Evolutionary conservation across 2,113 vertebrate genomes (phyloP).

Genomic region (Patagioenas fasciata): DNA sequence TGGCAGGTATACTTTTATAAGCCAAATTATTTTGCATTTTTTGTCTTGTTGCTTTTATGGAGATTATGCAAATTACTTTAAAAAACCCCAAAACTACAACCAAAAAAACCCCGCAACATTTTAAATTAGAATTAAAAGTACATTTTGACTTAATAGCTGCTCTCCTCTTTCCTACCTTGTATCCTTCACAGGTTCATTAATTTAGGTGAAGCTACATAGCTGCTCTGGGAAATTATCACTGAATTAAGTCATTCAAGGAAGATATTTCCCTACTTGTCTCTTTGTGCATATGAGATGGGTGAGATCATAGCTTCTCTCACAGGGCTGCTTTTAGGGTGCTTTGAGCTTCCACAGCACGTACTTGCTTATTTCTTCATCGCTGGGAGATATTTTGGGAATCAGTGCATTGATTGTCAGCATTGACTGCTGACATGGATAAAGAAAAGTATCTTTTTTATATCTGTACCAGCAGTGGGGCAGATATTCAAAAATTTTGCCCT

Average conservation of each 20-base stretch:
- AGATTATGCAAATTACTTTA: background rate
- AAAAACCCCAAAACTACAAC: no score
- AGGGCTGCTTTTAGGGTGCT: background rate
- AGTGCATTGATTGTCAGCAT: background rate
- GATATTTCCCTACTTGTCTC: background rate
- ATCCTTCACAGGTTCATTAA: background rate
- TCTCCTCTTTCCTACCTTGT: background rate
- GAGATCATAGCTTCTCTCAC: background rate
- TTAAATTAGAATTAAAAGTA: background rate
- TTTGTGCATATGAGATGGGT: background rate
- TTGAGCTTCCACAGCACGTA: background rate
- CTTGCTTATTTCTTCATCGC: background rate
- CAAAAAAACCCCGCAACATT: background rate
- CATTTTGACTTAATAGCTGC: background rate
- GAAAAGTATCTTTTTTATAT: background rate
- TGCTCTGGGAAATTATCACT: background rate
- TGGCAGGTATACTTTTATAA: background rate
- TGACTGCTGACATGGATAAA: background rate
- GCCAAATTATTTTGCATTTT: background rate
- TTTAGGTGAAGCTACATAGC: background rate
- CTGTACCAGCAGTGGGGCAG: background rate
- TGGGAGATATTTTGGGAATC: background rate
- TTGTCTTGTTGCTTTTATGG: background rate
- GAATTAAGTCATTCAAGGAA: constrained; percentile 12
- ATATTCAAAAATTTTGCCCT: background rate